A percentile compares a stretch with the other conserved stretches of the same genome.
These are phyloP conservation scores for Cephus spinipes DNA, from an alignment of 2,888 invertebrate genomes.

Conservation along the genomic window DNA sequence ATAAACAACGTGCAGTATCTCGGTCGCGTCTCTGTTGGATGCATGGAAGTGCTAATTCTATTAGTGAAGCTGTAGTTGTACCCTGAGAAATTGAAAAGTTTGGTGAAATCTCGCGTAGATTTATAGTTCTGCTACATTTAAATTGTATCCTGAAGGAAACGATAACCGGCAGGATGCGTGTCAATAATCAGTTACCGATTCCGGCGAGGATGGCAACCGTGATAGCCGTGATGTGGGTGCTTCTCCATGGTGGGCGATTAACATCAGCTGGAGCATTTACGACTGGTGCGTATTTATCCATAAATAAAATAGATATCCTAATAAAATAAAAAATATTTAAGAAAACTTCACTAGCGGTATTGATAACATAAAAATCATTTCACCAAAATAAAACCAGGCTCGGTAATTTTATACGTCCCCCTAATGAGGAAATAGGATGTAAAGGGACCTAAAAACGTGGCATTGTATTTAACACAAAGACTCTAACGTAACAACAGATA, in stretches of 20 bases:
- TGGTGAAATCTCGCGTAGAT: neutral
- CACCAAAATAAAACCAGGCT: neutral
- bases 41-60: neutral
- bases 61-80: neutral
- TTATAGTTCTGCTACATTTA: neutral
- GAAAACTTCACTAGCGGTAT: neutral
- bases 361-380: neutral
- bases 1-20: neutral
- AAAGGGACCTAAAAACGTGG: neutral
- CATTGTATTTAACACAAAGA: neutral
- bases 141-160: neutral
- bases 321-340: neutral
- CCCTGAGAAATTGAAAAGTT: neutral
- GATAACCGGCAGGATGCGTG: neutral
- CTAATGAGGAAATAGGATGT: neutral
- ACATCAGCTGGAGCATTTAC: conserved; percentile 56
- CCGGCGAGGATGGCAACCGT: conserved; percentile 43
- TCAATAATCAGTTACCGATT: conserved; percentile 19
- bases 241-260: conserved; percentile 46
- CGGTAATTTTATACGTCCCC: neutral
- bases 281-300: conserved; percentile 42
- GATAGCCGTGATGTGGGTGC: conserved; percentile 17
- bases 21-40: neutral
- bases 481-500: neutral
- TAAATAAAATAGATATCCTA: neutral